Base-by-base conservation (phyloP, 1,140 invertebrate species). In the Lerema accius region DNA sequence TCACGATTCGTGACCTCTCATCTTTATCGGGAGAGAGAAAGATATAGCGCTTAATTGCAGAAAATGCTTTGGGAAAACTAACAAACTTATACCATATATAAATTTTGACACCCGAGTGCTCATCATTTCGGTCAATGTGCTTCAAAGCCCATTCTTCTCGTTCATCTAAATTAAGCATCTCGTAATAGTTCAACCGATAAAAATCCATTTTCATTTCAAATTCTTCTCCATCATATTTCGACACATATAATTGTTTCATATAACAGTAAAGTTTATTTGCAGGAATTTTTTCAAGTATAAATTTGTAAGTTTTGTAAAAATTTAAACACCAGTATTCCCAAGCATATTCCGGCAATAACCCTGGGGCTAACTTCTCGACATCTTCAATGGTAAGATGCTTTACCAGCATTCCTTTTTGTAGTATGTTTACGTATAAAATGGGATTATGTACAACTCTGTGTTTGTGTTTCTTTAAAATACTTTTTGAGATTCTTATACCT, bases 51-150 rank as follows among this genome's bases (percentile, higher is more conserved):
- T 77, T 82, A 6, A 88, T 77, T 37, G 70, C 73, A 11, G 59
- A 55, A 58, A 84, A 77, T 45, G 82, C 73, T 15, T 66, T 69
- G 4, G 73, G 65, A 51, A 78, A 86, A 10, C 64, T 74, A 0
- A 88, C 67, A 66, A 78, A 84, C 46, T 68, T 67, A 64, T 83
- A 88, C 77, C 76, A 86, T 11, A 60, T 42, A 53, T 67, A 84
- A 64, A 82, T 71, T 42, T 63, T 48, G 10, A 56, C 11, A 67
- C 72, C 17, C 7, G 40, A 0, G 76, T 77, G 15, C 16, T 80
- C 78, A 15, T 69, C 60, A 26, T 69, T 63, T 43, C 61, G 65
- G 17, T 76, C 65, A 55, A 88, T 65, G 46, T 85, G 76, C 26
- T 60, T 19, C 13, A 84, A 49, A 32, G 82, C 80, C 83, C 82